These are phyloP conservation scores for Brotula barbata DNA, from an alignment of 2,797 vertebrate genomes.

Conservation along the genomic window DNA sequence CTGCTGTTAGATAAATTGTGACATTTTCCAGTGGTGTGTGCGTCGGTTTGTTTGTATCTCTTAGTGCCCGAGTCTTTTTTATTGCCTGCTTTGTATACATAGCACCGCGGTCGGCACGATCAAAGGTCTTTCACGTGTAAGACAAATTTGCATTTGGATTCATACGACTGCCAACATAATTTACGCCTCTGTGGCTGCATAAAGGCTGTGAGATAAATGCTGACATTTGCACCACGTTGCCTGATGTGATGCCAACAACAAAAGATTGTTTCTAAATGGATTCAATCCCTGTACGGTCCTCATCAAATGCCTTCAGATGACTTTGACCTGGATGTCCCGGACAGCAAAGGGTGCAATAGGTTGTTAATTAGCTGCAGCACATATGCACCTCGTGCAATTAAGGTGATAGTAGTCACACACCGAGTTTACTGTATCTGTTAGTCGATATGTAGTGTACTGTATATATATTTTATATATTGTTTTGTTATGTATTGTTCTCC, in stretches of 20 bases:
- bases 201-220: slow-evolving; percentile 50
- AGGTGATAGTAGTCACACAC: not conserved
- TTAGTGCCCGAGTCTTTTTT: slow-evolving; percentile 47
- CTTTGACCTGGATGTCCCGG: not conserved
- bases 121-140: slow-evolving; percentile 65
- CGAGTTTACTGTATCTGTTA: too few relatives aligned
- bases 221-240: slow-evolving; percentile 51
- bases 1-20: slow-evolving; percentile 68
- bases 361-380: not conserved
- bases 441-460: too few relatives aligned
- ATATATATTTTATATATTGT: too few relatives aligned
- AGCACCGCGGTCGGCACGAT: slow-evolving; percentile 50
- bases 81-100: slow-evolving; percentile 63
- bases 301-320: not conserved
- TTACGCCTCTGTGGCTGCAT: slow-evolving; percentile 43
- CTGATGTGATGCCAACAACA: slow-evolving; percentile 22
- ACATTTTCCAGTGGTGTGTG: slow-evolving; percentile 64
- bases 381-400: not conserved
- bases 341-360: not conserved
- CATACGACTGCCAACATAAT: slow-evolving; percentile 48
- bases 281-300: slow-evolving; percentile 20
- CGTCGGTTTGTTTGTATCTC: slow-evolving; percentile 65
- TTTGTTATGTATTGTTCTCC: too few relatives aligned
- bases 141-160: slow-evolving; percentile 67
- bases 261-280: slow-evolving; percentile 36